Evolutionary conservation across 2,113 vertebrate genomes (phyloP).

Genomic region (Mystacornis crossleyi): DNA sequence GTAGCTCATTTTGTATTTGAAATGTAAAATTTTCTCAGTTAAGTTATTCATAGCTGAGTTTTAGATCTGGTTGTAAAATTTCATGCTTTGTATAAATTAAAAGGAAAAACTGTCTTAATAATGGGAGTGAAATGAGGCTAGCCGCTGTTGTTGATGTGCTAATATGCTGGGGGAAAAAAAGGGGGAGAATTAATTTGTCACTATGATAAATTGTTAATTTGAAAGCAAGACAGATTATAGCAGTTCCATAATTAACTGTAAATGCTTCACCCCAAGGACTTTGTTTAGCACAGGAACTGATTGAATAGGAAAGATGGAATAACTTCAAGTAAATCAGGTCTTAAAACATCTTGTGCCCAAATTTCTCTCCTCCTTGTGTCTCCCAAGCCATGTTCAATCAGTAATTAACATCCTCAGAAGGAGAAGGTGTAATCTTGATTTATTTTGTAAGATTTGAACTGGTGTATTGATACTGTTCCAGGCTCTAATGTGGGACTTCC

Average conservation of each 20-base stretch:
- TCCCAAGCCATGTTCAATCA: background rate
- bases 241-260: constrained; percentile 26
- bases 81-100: background rate
- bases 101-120: background rate
- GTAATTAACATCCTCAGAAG: background rate
- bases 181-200: background rate
- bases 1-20: background rate
- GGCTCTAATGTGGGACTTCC: background rate
- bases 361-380: background rate
- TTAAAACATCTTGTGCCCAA: background rate
- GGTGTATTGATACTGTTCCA: background rate
- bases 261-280: constrained; percentile 13
- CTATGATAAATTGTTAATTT: constrained; percentile 32
- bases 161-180: background rate
- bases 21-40: background rate
- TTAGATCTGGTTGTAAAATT: background rate
- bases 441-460: background rate
- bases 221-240: constrained; percentile 8
- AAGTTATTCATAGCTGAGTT: background rate
- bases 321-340: background rate
- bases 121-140: background rate
- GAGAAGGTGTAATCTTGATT: background rate
- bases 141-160: background rate
- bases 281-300: background rate
- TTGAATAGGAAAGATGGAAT: background rate